A percentile compares a stretch with the other conserved stretches of the same genome.
Evolutionary conservation across 2,888 invertebrate species (phyloP).

Genomic region (Drosophila nr. medialis): DNA sequence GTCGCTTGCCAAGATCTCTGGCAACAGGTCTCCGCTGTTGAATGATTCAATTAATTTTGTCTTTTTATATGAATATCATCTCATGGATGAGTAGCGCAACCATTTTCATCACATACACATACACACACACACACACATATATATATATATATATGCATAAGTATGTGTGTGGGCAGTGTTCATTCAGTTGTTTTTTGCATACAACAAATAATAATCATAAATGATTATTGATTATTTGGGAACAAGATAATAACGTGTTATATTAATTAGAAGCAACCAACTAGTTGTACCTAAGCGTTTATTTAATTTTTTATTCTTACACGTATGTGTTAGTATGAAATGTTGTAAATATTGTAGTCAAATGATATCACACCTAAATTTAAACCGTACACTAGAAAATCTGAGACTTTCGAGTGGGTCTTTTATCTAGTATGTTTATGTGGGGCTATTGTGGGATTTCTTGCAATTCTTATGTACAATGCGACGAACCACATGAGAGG

Average conservation of each 20-base stretch:
- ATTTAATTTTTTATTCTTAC: slow-evolving; percentile 28
- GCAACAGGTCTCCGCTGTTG: slow-evolving; percentile 78
- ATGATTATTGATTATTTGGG: slow-evolving; percentile 49
- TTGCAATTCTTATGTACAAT: slow-evolving; percentile 37
- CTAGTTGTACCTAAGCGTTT: not conserved
- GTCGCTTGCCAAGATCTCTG: slow-evolving; percentile 67
- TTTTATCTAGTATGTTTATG: slow-evolving; percentile 55
- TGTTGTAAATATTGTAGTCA: slow-evolving; percentile 32
- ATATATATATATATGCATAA: not conserved
- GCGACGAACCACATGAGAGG: slow-evolving; percentile 32
- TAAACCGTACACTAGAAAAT: slow-evolving; percentile 49
- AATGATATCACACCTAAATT: slow-evolving; percentile 68
- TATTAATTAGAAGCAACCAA: slow-evolving; percentile 40
- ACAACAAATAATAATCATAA: slow-evolving; percentile 28
- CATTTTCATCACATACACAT: slow-evolving; percentile 9
- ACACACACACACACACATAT: not conserved
- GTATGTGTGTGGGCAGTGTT: slow-evolving; percentile 45
- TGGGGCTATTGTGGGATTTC: slow-evolving; percentile 33
- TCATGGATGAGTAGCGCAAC: slow-evolving; percentile 65
- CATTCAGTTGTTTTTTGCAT: slow-evolving; percentile 28
- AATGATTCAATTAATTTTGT: slow-evolving; percentile 81
- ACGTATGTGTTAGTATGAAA: slow-evolving; percentile 14
- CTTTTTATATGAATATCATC: slow-evolving; percentile 66
- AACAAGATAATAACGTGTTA: slow-evolving; percentile 34
- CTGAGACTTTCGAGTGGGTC: slow-evolving; percentile 56